Evolutionary conservation across 1,140 invertebrate genomes (phyloP).

Genomic region (Pemphigus obesinymphae): DNA sequence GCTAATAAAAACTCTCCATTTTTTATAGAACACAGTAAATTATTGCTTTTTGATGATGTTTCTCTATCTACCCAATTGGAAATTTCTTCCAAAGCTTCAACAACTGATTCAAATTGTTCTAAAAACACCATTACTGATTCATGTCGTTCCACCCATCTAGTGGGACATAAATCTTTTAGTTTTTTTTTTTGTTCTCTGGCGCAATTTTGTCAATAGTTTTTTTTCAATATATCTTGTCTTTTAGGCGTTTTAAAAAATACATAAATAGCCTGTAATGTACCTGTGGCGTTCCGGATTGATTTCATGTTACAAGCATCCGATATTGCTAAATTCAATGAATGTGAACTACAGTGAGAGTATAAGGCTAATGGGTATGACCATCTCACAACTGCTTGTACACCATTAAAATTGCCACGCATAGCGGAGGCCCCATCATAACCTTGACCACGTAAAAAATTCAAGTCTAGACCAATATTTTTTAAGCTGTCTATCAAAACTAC

Average conservation of each 20-base stretch:
- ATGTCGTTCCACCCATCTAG: conserved; percentile 35
- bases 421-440: no score
- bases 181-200: neutral
- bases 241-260: conserved; percentile 22
- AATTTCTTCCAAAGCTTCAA: conserved; percentile 23
- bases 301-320: neutral
- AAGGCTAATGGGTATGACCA: neutral
- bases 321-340: no score
- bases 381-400: conserved; percentile 37
- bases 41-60: no score
- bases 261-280: neutral
- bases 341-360: no score
- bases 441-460: no score
- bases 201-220: neutral
- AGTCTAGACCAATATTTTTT: no score
- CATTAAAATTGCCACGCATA: conserved; percentile 28
- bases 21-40: no score
- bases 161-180: conserved; percentile 26
- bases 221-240: neutral
- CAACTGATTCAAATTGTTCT: neutral
- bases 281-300: conserved; percentile 26
- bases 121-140: conserved; percentile 16
- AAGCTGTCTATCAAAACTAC: no score
- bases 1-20: no score
- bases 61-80: neutral